phyloP scores from a whole-genome alignment of 1,140 invertebrate genomes.

The Aricia agestis region DNA sequence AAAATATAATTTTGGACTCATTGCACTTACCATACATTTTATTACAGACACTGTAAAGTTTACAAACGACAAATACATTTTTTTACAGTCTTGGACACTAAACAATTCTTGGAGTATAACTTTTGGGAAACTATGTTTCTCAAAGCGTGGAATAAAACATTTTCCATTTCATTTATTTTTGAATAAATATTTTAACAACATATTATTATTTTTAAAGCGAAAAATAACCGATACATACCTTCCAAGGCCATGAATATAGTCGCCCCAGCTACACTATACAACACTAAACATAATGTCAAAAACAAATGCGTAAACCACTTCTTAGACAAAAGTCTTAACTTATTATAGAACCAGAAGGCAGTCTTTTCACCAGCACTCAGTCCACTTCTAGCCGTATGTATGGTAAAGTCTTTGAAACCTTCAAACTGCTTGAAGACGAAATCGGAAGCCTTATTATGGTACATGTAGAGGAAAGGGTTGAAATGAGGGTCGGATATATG shows the following conservation, averaged over 20 bases:
- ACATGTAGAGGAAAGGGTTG: constrained; percentile 78
- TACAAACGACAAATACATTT: too few species aligned
- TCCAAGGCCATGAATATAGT: constrained; percentile 85
- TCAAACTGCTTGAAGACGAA: constrained; percentile 86
- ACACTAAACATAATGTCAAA: constrained; percentile 83
- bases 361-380: constrained; percentile 88
- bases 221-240: constrained; percentile 69
- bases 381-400: constrained; percentile 83
- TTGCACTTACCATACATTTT: too few species aligned
- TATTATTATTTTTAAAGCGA: too few species aligned
- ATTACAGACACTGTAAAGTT: too few species aligned
- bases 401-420: constrained; percentile 85
- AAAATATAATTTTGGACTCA: too few species aligned
- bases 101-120: too few species aligned
- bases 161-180: too few species aligned
- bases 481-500: constrained; percentile 65
- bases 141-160: too few species aligned
- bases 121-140: too few species aligned
- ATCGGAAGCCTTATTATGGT: constrained; percentile 81
- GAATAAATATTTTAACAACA: too few species aligned
- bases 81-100: too few species aligned
- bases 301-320: constrained; percentile 94
- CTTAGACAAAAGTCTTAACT: constrained; percentile 84
- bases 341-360: constrained; percentile 87
- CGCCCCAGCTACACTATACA: constrained; percentile 88